phyloP scores from a whole-genome alignment of 2,113 vertebrate genomes.

The Epinephelus cyanopodus region DNA sequence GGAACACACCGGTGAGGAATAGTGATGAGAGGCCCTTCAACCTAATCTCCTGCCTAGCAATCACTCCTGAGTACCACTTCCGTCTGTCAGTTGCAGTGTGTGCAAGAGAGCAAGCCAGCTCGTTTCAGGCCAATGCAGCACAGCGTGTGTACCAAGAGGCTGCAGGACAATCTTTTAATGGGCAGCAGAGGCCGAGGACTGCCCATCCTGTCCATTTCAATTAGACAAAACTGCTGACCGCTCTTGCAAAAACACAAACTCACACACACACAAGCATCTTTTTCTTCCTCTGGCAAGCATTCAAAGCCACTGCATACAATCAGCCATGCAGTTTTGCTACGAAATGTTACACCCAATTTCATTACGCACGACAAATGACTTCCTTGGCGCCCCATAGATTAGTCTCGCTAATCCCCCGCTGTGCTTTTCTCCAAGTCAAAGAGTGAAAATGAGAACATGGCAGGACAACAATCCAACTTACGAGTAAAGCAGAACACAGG shows the following conservation, averaged over 20 bases:
- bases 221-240: constrained; percentile 77
- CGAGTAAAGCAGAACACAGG: constrained; percentile 11
- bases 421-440: constrained; percentile 12
- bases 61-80: constrained; percentile 54
- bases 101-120: constrained; percentile 31
- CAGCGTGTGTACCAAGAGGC: constrained; percentile 20
- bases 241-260: constrained; percentile 24
- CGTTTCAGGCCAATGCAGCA: constrained; percentile 33
- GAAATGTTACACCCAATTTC: constrained; percentile 43
- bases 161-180: constrained; percentile 75
- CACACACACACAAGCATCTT: constrained; percentile 21
- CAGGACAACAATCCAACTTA: constrained; percentile 42
- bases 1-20: constrained; percentile 21
- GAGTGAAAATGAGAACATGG: constrained; percentile 39
- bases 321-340: constrained; percentile 2
- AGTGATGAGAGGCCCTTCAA: constrained; percentile 41
- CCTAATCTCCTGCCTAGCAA: constrained; percentile 50
- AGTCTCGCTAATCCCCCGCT: constrained; percentile 28
- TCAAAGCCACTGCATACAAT: constrained; percentile 33
- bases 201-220: constrained; percentile 75
- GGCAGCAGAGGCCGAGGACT: constrained; percentile 50
- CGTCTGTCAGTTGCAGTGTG: constrained; percentile 38
- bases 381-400: constrained; percentile 39
- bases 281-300: constrained; percentile 14
- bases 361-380: constrained; percentile 53